A percentile compares a stretch with the other conserved stretches of the same genome.
phyloP scores from a whole-genome alignment of 2,888 invertebrate species.

The Calameuta filiformis region DNA sequence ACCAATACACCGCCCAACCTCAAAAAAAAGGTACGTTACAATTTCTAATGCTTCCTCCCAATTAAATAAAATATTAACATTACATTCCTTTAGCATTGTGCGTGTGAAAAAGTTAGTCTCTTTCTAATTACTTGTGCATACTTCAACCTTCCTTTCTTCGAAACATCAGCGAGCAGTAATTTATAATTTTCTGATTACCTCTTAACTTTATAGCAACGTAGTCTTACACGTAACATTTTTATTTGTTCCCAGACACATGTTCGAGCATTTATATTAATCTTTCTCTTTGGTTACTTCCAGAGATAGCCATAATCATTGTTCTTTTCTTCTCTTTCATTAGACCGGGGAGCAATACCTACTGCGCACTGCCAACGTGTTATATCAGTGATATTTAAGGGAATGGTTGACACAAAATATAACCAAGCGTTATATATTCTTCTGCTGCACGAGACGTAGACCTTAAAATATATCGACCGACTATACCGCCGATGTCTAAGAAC shows the following conservation, averaged over 20 bases:
- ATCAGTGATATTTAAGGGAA: background rate
- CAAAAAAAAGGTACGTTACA: slow-evolving; percentile 74
- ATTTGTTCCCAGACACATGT: background rate
- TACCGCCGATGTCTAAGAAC: background rate
- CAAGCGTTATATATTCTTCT: background rate
- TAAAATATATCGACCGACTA: background rate
- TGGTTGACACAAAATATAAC: background rate
- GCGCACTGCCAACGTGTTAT: background rate
- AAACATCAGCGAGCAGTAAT: background rate
- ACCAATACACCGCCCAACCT: slow-evolving; percentile 71
- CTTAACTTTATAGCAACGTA: background rate
- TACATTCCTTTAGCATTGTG: background rate
- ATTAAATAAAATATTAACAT: background rate
- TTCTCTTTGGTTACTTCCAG: slow-evolving; percentile 5
- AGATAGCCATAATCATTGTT: slow-evolving; percentile 13
- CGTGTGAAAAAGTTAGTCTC: background rate
- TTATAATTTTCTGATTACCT: background rate
- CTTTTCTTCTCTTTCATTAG: slow-evolving; percentile 9
- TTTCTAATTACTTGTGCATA: slow-evolving; percentile 10
- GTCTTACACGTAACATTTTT: background rate
- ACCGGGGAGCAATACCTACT: background rate
- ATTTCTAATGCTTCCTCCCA: background rate
- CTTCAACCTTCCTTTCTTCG: slow-evolving; percentile 14
- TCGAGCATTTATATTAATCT: background rate
- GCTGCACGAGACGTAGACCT: background rate